phyloP scores from a whole-genome alignment of 2,797 vertebrate genomes.

The Rhynchonycteris naso region DNA sequence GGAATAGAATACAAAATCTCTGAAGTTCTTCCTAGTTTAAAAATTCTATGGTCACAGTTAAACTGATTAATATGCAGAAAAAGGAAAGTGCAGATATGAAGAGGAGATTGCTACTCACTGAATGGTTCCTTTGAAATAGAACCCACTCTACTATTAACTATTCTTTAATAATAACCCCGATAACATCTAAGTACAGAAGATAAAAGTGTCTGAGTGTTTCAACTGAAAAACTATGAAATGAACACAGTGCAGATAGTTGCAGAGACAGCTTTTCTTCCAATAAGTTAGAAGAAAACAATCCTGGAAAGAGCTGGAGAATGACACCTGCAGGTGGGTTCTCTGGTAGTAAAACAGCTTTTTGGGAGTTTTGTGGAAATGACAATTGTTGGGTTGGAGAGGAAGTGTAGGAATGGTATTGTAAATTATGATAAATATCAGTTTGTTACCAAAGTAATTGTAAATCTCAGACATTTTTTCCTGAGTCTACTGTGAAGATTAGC shows the following conservation, averaged over 20 bases:
- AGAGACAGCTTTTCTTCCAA: background rate
- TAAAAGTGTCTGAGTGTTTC: background rate
- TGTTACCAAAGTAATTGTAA: background rate
- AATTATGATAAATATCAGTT: background rate
- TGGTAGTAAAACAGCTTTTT: background rate
- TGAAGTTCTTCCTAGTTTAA: background rate
- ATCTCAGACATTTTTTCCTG: background rate
- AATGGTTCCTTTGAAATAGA: background rate
- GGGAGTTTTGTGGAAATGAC: background rate
- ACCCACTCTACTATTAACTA: background rate
- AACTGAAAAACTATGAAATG: background rate
- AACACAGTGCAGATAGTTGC: background rate
- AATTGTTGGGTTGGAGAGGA: background rate
- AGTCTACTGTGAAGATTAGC: background rate
- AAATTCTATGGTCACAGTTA: background rate
- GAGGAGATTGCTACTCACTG: background rate
- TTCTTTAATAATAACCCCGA: constrained; percentile 13
- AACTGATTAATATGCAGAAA: background rate
- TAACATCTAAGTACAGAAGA: background rate
- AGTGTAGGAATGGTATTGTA: background rate
- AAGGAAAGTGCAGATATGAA: background rate
- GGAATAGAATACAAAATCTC: background rate
- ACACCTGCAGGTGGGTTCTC: background rate
- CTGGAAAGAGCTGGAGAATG: background rate
- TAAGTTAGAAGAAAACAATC: background rate